Evolutionary conservation across 2,797 vertebrate genomes (phyloP), one percentile per base, ranked within the genome.

Genomic region (Muscicapa striata): DNA sequence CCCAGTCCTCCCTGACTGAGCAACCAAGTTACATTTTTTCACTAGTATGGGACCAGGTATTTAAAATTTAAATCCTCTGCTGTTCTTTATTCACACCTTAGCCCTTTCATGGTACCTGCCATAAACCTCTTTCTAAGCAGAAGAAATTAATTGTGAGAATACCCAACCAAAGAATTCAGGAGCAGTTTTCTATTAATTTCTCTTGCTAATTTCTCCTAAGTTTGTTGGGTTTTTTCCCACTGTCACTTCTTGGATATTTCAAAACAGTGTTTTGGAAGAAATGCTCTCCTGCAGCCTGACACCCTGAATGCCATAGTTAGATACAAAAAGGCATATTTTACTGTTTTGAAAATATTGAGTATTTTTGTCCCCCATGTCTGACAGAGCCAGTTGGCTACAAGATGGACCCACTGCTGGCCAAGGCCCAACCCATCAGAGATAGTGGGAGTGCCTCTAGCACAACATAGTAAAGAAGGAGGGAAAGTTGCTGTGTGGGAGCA

Each of bases 381-480:
- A 17, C 11, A 62, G 16, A 32, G 15, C 5, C 22, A 48, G 6
- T 1, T 18, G 17, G 12, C 12, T 45, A 17, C 11, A 48, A 23
- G 27, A 9, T 24, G 13, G 15, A 32, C 36, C 6, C 13, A 9
- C 36, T 43, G 48, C 22, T 48, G 22, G 34, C 55, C 18, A 12
- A 43, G 32, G 36, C 52, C 4, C 4, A 43, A 14, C 11, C 13
- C 34, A 20, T 15, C 41, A 55, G 19, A 0, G 1, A 43, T 3
- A 9, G 19, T 49, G 32, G 13, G 10, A 38, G 36, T 13, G 10
- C 19, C 36, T 55, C 23, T 43, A 34, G 22, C 32, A 29, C 10
- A 36, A 36, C 11, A 49, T 0, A 41, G 9, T 16, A 32, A 68
- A 82, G 32, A 40, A 43, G 7, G 6, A 4, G 15, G 20, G 0